These are phyloP conservation scores for Spongilla lacustris DNA, from an alignment of 37 sponge, comb jelly and placozoan genomes.

Conservation along the genomic window DNA sequence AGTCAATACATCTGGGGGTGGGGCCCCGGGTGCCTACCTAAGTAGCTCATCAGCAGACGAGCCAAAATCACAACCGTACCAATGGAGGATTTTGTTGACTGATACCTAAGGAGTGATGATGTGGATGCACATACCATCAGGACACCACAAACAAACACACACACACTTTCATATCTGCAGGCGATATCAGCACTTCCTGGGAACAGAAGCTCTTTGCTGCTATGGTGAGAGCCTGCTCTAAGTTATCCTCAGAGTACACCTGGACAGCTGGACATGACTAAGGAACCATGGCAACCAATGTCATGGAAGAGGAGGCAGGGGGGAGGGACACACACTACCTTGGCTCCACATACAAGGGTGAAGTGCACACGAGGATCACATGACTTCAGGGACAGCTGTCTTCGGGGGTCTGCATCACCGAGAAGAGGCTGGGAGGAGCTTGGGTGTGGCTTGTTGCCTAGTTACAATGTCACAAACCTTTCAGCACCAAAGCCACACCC, in stretches of 20 bases:
- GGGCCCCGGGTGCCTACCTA: constrained; percentile 8
- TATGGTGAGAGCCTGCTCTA: constrained; percentile 60
- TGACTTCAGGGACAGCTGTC: constrained; percentile 22
- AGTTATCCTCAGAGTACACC: constrained; percentile 77
- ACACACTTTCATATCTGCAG: constrained; percentile 4
- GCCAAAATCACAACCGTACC: constrained; percentile 88
- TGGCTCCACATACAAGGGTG: constrained; percentile 92
- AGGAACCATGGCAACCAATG: background rate
- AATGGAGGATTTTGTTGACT: constrained; percentile 78
- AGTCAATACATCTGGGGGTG: background rate
- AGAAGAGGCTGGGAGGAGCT: constrained; percentile 26
- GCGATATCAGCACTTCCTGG: constrained; percentile 73
- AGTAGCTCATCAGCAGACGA: constrained; percentile 29
- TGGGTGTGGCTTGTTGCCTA: constrained; percentile 85
- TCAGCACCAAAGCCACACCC: too few species aligned
- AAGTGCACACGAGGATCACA: constrained; percentile 90
- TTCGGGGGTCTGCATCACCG: constrained; percentile 63
- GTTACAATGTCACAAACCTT: background rate
- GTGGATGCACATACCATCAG: background rate
- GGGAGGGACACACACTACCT: constrained; percentile 47
- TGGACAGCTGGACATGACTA: constrained; percentile 91
- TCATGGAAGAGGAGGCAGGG: background rate
- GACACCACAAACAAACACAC: background rate
- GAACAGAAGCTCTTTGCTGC: constrained; percentile 72
- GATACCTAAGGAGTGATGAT: constrained; percentile 25